Conservation (phyloP, 2,888 invertebrate genomes). For the Hetaerina titia region DNA sequence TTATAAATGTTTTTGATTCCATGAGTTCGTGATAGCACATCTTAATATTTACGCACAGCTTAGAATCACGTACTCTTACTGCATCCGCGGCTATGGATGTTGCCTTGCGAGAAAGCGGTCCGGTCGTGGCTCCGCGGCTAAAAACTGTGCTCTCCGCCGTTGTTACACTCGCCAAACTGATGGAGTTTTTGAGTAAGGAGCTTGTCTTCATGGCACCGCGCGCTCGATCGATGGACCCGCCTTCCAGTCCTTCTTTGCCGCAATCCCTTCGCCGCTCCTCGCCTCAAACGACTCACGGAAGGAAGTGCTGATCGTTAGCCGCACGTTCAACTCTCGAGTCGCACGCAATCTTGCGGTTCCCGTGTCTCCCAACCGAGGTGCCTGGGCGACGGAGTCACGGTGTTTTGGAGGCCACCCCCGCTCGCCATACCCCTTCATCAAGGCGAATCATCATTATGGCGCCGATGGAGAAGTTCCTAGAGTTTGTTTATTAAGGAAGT, state of each 20-base stretch:
- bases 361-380: background rate
- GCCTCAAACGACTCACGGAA: background rate
- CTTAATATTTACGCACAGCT: too few species aligned
- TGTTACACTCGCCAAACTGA: background rate
- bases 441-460: background rate
- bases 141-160: background rate
- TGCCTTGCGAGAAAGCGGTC: too few species aligned
- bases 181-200: background rate
- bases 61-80: too few species aligned
- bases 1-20: too few species aligned
- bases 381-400: background rate
- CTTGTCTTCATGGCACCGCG: constrained; percentile 7
- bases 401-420: background rate
- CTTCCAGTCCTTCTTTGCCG: background rate
- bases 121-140: background rate
- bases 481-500: background rate
- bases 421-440: background rate
- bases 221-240: background rate
- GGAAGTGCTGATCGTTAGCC: constrained; percentile 35
- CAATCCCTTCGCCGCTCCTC: background rate
- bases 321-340: background rate
- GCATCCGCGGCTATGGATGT: too few species aligned
- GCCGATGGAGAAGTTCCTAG: background rate
- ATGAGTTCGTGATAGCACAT: too few species aligned
- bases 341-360: constrained; percentile 11